Evolutionary conservation across 2,113 vertebrate genomes (phyloP).

Genomic region (Oostethus manadensis): DNA sequence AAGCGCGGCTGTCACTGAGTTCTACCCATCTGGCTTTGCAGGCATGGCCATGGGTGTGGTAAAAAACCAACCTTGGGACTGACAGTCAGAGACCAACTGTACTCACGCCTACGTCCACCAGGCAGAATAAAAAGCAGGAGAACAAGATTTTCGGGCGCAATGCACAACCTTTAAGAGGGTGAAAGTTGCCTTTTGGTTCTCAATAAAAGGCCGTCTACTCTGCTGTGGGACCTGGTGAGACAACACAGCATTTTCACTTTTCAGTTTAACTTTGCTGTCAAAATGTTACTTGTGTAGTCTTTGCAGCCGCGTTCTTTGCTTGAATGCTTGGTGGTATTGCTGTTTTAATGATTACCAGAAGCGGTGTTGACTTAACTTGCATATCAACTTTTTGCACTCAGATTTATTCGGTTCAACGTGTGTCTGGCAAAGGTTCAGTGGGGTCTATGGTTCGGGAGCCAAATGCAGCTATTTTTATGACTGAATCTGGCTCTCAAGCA

Average conservation of each 20-base stretch:
- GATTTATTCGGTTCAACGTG: background rate
- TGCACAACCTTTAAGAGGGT: background rate
- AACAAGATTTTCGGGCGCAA: background rate
- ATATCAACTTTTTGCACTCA: background rate
- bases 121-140: background rate
- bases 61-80: background rate
- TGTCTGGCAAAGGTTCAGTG: no score
- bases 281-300: background rate
- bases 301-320: background rate
- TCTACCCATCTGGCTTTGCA: constrained; percentile 1
- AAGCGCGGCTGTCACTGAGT: background rate
- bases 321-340: background rate
- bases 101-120: background rate
- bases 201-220: constrained; percentile 20
- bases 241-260: no score
- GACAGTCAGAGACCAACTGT: constrained; percentile 3
- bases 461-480: no score
- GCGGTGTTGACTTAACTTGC: background rate
- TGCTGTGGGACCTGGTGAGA: background rate
- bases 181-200: background rate
- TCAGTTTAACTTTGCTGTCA: no score
- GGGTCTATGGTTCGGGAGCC: no score
- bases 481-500: no score
- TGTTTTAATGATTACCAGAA: background rate
- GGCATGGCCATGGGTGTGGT: constrained; percentile 45